Evolutionary conservation across 2,888 invertebrate genomes (phyloP).

Genomic region (Athrips mouffetella): DNA sequence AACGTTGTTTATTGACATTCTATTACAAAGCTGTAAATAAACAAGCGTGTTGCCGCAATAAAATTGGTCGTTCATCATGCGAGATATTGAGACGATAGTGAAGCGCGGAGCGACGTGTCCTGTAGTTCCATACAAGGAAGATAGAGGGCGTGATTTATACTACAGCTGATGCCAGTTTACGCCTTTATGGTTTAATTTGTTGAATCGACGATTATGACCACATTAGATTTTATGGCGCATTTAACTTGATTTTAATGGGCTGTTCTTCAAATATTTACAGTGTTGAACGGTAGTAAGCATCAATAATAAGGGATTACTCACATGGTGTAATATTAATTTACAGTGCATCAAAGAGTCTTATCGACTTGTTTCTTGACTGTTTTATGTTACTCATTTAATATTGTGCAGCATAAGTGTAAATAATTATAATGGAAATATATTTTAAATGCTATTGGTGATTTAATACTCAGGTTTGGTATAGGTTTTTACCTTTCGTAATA

Average conservation of each 20-base stretch:
- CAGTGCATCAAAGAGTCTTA: neutral
- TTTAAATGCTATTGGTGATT: too few species aligned
- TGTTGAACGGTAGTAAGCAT: conserved; percentile 43
- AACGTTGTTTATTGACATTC: conserved; percentile 63
- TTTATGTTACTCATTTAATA: too few species aligned
- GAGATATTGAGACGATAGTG: conserved; percentile 62
- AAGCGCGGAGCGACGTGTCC: conserved; percentile 39
- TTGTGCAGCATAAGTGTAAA: too few species aligned
- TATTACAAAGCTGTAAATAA: conserved; percentile 66
- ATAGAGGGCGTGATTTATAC: conserved; percentile 68
- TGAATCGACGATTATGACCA: conserved; percentile 57
- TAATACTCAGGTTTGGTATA: too few species aligned
- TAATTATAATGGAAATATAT: too few species aligned
- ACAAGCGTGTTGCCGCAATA: conserved; percentile 61
- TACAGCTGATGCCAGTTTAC: conserved; percentile 45
- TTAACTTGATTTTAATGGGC: conserved; percentile 61
- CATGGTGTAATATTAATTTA: conserved; percentile 7
- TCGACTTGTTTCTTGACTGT: neutral
- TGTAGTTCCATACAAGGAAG: conserved; percentile 49
- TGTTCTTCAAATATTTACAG: conserved; percentile 57
- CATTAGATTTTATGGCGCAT: conserved; percentile 63
- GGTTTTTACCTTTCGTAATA: too few species aligned
- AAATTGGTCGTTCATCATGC: conserved; percentile 62
- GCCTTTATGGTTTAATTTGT: conserved; percentile 58
- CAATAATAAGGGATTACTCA: conserved; percentile 15